Evolutionary conservation across 2,797 vertebrate species (phyloP).

Genomic region (Huso huso): DNA sequence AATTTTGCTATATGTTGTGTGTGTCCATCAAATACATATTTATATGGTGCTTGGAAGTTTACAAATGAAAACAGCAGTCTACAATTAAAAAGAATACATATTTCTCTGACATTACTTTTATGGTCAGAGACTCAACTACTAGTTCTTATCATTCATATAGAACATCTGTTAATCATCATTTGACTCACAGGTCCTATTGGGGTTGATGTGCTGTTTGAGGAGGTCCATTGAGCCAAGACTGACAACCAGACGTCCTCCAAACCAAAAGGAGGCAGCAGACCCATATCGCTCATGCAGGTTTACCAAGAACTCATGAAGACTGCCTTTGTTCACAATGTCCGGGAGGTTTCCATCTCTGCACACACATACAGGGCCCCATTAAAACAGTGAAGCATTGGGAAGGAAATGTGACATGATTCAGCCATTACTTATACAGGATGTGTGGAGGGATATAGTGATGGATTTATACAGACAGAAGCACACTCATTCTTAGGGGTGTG

Average conservation of each 20-base stretch:
- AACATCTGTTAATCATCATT: neutral
- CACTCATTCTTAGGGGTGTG: neutral
- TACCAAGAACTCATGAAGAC: constrained; percentile 88
- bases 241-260: constrained; percentile 82
- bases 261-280: constrained; percentile 89
- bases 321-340: constrained; percentile 79
- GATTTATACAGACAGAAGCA: neutral
- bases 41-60: no score
- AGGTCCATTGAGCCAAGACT: constrained; percentile 77
- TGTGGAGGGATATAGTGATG: constrained; percentile 2
- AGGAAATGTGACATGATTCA: no score
- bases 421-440: no score
- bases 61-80: no score
- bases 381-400: neutral
- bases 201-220: constrained; percentile 83
- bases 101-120: no score
- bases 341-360: constrained; percentile 88
- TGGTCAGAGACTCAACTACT: no score
- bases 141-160: no score
- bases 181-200: constrained; percentile 77
- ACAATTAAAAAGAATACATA: no score
- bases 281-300: constrained; percentile 81
- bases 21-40: no score
- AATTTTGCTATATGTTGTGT: no score
- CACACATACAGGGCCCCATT: neutral